Evolutionary conservation across 2,797 vertebrate species (phyloP).

Genomic region (Oreochromis mossambicus): DNA sequence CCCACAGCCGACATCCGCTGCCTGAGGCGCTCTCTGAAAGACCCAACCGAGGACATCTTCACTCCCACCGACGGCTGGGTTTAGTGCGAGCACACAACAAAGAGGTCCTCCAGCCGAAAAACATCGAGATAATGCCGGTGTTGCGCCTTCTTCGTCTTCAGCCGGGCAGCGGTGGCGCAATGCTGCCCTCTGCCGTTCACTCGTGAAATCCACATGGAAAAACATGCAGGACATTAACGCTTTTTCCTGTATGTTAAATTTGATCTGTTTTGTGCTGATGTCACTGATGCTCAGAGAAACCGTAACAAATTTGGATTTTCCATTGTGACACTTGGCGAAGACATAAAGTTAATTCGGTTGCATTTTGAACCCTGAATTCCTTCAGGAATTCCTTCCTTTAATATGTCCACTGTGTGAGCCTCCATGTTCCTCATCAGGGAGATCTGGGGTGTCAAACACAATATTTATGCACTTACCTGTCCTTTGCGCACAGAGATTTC

Average conservation of each 20-base stretch:
- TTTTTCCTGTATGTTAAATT: not conserved
- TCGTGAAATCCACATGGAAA: not conserved
- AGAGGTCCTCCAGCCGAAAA: not conserved
- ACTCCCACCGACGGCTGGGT: not conserved
- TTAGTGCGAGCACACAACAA: not conserved
- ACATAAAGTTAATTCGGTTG: not conserved
- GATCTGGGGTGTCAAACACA: not conserved
- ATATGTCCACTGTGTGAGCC: not conserved
- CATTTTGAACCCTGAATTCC: not conserved
- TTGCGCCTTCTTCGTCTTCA: not conserved
- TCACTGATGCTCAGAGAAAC: not conserved
- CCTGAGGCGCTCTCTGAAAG: not conserved
- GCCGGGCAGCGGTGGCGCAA: not conserved
- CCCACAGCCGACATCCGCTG: not conserved
- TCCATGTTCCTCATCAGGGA: not conserved
- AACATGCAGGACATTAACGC: not conserved
- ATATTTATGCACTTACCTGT: not conserved
- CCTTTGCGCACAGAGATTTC: not conserved
- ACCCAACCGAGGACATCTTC: not conserved
- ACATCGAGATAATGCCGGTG: not conserved
- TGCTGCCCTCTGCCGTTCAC: not conserved
- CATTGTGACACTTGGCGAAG: not conserved
- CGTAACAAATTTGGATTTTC: not conserved
- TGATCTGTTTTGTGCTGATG: not conserved
- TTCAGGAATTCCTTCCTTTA: too few relatives aligned